Evolutionary conservation across 2,797 vertebrate species (phyloP).

Genomic region (Sardinella longiceps): DNA sequence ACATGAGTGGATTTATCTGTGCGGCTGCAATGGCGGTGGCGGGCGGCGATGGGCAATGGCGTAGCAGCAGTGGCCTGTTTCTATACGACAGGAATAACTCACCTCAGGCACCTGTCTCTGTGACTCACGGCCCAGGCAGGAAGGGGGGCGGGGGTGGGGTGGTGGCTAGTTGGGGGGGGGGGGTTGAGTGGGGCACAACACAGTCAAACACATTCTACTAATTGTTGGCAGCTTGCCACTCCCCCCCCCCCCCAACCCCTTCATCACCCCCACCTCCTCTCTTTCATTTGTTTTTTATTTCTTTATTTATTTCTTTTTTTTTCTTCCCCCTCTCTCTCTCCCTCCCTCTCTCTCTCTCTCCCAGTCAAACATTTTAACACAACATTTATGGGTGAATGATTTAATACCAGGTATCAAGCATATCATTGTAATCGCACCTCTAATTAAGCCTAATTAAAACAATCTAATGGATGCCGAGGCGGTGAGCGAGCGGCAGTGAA

Average conservation of each 20-base stretch:
- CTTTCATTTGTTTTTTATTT: constrained; percentile 32
- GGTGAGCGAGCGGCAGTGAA: constrained; percentile 79
- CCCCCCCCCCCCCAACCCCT: constrained; percentile 35
- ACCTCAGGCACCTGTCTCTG: constrained; percentile 74
- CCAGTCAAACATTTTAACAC: constrained; percentile 80
- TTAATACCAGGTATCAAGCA: constrained; percentile 95
- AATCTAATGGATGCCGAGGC: constrained; percentile 89
- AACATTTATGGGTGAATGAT: constrained; percentile 95
- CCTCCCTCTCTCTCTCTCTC: constrained; percentile 38
- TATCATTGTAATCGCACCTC: constrained; percentile 95
- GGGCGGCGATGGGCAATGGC: too few relatives aligned
- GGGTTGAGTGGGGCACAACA: background rate
- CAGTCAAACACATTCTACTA: constrained; percentile 72
- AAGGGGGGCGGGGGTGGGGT: too few relatives aligned
- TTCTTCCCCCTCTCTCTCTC: constrained; percentile 30
- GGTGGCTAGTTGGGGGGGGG: background rate
- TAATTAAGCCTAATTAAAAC: constrained; percentile 98
- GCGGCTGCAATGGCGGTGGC: constrained; percentile 55
- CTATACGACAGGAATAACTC: constrained; percentile 64
- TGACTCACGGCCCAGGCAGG: background rate
- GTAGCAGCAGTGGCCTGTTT: constrained; percentile 38
- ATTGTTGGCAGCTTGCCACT: constrained; percentile 84
- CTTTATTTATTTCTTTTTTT: constrained; percentile 36
- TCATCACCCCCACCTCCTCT: constrained; percentile 33
- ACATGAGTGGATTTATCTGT: constrained; percentile 68